Conservation (phyloP, 37 sponge, comb jelly and placozoan genomes). For the Theonella swinhoei region DNA sequence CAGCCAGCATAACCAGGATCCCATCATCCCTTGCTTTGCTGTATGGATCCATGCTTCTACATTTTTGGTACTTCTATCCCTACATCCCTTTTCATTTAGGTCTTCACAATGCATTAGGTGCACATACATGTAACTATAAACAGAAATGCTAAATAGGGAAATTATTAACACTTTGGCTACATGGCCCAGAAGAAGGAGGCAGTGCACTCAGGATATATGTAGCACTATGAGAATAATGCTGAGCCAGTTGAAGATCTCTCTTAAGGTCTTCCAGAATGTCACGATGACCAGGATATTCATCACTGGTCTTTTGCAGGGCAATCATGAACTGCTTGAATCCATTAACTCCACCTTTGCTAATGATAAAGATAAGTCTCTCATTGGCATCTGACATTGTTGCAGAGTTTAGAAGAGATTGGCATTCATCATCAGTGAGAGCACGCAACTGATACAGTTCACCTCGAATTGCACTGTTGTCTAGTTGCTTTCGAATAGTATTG, state of each 20-base stretch:
- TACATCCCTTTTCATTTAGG: too few relatives aligned
- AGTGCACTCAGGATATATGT: not conserved
- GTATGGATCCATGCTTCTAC: too few relatives aligned
- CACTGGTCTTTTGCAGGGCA: not conserved
- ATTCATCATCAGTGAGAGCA: not conserved
- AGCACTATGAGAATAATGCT: not conserved
- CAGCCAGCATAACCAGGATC: too few relatives aligned
- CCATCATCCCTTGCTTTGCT: too few relatives aligned
- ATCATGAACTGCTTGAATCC: not conserved
- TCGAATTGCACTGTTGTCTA: not conserved
- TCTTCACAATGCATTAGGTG: too few relatives aligned
- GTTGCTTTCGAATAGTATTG: not conserved
- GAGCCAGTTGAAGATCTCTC: not conserved
- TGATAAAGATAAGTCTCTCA: not conserved
- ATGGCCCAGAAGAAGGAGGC: too few relatives aligned
- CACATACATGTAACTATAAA: too few relatives aligned
- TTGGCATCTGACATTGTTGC: not conserved
- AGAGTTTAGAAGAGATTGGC: not conserved
- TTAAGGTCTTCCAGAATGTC: not conserved
- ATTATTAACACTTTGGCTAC: too few relatives aligned
- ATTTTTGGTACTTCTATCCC: too few relatives aligned
- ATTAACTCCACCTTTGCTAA: not conserved
- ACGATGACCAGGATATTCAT: not conserved
- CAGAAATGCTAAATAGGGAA: too few relatives aligned
- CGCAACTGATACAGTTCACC: not conserved